Conservation (phyloP, 2,113 vertebrate species). For the Diglossa brunneiventris region DNA sequence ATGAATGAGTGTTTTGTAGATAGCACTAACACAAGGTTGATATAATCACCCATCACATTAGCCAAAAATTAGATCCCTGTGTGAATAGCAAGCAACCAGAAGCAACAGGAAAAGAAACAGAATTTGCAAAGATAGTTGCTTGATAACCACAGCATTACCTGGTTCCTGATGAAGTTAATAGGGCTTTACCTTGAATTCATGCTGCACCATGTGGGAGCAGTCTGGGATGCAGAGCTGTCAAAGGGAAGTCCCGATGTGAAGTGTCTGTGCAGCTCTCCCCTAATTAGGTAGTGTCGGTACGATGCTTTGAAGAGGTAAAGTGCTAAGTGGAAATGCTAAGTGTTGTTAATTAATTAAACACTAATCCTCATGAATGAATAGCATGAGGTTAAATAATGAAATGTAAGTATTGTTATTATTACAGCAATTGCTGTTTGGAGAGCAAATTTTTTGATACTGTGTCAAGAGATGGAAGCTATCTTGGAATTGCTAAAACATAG, state of each 20-base stretch:
- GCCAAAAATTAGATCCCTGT: neutral
- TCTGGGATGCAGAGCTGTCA: neutral
- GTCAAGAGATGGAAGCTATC: neutral
- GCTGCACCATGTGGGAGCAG: neutral
- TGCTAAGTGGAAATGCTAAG: slow-evolving; percentile 57
- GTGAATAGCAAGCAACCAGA: neutral
- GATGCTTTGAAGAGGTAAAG: slow-evolving; percentile 56
- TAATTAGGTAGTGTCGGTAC: slow-evolving; percentile 41
- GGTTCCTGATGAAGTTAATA: neutral
- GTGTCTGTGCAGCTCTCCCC: slow-evolving; percentile 23
- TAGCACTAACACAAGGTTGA: neutral
- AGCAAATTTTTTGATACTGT: neutral
- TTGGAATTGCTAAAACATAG: neutral
- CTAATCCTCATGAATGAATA: slow-evolving; percentile 52
- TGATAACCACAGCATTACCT: neutral
- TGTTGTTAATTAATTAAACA: slow-evolving; percentile 65
- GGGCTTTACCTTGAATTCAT: neutral
- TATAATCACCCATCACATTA: neutral
- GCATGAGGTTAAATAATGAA: slow-evolving; percentile 64
- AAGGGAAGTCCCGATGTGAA: slow-evolving; percentile 41
- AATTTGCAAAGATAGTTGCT: neutral
- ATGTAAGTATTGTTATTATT: slow-evolving; percentile 62
- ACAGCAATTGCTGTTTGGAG: slow-evolving; percentile 41
- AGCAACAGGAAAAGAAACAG: neutral
- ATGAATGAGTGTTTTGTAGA: slow-evolving; percentile 1